Base-by-base conservation (phyloP, 2,113 vertebrate genomes). In the Archocentrus centrarchus region DNA sequence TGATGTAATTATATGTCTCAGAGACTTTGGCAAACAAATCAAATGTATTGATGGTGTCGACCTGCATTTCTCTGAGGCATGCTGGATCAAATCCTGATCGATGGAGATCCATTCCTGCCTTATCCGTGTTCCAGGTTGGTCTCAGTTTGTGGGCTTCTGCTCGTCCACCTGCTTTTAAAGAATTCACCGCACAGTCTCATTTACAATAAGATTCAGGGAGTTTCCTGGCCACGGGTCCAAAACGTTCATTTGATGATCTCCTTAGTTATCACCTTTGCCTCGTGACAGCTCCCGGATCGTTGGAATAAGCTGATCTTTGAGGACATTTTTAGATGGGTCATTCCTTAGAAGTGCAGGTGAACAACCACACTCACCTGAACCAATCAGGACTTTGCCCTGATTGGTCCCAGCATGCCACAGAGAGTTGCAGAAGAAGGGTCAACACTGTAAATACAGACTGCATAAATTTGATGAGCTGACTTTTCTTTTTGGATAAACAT, bases 311-410 rank as follows among this genome's bases (percentile, higher is more conserved):
- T 27, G 27, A 27, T 27, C 27, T 27, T 27, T 24, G 35, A 63
- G 35, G 0, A 39, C 2, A 63, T 32, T 63, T 63, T 63, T 5
- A 32, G 30, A n/a, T 39, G 8, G 39, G 39, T 39, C 39, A 11
- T 10, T 10, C 8, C 39, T 39, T 39, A 39, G 9, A 39, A 10
- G 30, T 44, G 41, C 4, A 4, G 4, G 59, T 30, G 24, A 2
- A 30, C 27, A 30, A 30, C 24, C 14, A 30, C 0, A 59, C 15
- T 30, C 2, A 0, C 15, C 35, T 41, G 62, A 35, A 39, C 10
- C 0, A 22, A 39, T 39, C 0, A 0, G 35, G 35, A 22, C 8
- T 64, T 41, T 35, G 35, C 35, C 6, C 62, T 15, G 62, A 14
- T 64, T 41, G 62, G 62, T 64, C 62, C 5, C 62, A 64, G 37